Evolutionary conservation across 2,888 invertebrate genomes (phyloP), one percentile per base, ranked within the genome.

Genomic region (Neoscelio sp.): DNA sequence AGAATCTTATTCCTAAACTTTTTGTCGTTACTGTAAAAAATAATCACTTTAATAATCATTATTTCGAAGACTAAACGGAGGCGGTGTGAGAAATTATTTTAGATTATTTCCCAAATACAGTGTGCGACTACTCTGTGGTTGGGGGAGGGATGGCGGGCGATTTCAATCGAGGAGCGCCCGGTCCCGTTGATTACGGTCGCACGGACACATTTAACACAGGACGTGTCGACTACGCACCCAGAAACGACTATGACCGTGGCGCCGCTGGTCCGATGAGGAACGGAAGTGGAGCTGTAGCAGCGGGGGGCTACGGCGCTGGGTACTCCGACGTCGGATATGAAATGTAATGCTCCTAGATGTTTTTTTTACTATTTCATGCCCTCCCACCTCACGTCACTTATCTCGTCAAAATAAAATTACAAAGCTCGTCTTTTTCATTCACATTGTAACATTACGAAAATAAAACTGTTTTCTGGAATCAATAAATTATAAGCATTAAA

Each of bases 261-360:
- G 85, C 89, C 4, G 85, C 88, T 8, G 90, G 89, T 23, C 90
- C 90, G 2, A 90, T 90, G 89, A 87, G 90, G 77, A 90, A 90
- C 50, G 90, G 90, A 28, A 88, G 88, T 42, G 88, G 87, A 6
- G 87, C 89, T 0, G 87, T 88, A 18, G 87, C 89, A 26, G 85
- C 88, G 4, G 85, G 85, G 10, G 90, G 89, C 2, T 90, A 90
- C 64, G 89, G 89, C 30, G 86, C 88, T 70, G 89, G 89, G 44
- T 90, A 90, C 78, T 84, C 88, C 38, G 90, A 90, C 78, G 88
- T 88, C 67, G 89, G 89, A 84, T 90, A 87, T 82, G 88, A 85
- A 70, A 68, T 76, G 23, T 75, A 73, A 52, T 58, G 62, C 38
- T 52, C 65, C 12, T 38, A 7, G 12, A 20, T 70, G 30, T 46